Conservation (phyloP, 2,113 vertebrate species). For the Prinia subflava region DNA sequence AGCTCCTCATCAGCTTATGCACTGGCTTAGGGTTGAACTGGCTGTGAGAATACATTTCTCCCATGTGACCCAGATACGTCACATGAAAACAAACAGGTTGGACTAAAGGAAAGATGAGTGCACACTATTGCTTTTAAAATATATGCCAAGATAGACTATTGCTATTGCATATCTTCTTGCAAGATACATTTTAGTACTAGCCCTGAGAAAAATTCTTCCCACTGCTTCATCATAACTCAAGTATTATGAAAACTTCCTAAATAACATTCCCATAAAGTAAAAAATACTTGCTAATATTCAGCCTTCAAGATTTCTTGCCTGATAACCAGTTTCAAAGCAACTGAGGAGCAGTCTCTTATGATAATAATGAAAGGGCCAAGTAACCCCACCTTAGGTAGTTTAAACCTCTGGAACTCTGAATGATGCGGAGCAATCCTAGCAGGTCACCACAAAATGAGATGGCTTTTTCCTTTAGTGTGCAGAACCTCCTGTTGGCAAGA, state of each 20-base stretch:
- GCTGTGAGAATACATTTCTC: background rate
- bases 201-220: background rate
- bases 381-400: background rate
- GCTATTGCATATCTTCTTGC: background rate
- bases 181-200: background rate
- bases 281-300: background rate
- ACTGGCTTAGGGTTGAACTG: background rate
- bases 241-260: background rate
- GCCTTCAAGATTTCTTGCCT: background rate
- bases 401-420: background rate
- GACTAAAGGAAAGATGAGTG: background rate
- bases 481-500: background rate
- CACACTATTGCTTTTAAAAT: background rate
- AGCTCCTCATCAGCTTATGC: background rate
- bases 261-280: background rate
- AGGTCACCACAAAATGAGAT: background rate
- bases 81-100: background rate
- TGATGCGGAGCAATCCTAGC: background rate
- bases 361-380: background rate
- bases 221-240: background rate
- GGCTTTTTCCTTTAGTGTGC: background rate
- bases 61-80: background rate
- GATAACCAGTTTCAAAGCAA: background rate
- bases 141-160: background rate
- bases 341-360: background rate